Percentiles rank a stretch among this genome's conserved stretches.
Evolutionary conservation across 2,113 vertebrate species (phyloP).

Genomic region (Sylvietta virens): DNA sequence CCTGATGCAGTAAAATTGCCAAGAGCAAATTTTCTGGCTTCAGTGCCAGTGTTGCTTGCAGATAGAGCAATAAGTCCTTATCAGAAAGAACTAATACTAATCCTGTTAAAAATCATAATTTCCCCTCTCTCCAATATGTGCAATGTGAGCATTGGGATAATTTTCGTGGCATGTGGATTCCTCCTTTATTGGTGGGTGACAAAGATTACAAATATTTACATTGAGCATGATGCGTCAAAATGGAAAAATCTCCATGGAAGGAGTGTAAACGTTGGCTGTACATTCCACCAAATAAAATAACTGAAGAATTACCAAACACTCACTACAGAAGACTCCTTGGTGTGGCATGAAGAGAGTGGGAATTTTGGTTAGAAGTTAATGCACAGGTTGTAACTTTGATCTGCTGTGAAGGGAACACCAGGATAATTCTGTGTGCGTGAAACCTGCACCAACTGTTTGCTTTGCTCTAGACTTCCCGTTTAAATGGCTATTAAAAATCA

Average conservation of each 20-base stretch:
- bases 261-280: background rate
- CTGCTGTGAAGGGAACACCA: background rate
- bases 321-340: background rate
- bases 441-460: conserved; percentile 17
- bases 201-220: background rate
- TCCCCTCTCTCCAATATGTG: background rate
- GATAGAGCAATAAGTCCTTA: background rate
- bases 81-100: background rate
- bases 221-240: background rate
- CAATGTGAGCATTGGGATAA: background rate
- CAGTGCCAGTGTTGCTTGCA: background rate
- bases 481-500: conserved; percentile 15
- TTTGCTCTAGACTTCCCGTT: conserved; percentile 21
- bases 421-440: background rate
- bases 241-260: background rate
- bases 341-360: background rate
- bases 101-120: background rate
- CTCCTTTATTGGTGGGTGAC: background rate
- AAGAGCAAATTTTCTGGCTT: background rate
- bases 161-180: background rate
- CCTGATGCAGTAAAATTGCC: background rate
- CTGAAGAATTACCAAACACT: background rate
- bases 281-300: background rate
- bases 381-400: background rate
- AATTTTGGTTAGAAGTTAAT: background rate